Evolutionary conservation across 1,140 invertebrate species (phyloP), one percentile per base, ranked within the genome.

Genomic region (Lucilia cuprina): DNA sequence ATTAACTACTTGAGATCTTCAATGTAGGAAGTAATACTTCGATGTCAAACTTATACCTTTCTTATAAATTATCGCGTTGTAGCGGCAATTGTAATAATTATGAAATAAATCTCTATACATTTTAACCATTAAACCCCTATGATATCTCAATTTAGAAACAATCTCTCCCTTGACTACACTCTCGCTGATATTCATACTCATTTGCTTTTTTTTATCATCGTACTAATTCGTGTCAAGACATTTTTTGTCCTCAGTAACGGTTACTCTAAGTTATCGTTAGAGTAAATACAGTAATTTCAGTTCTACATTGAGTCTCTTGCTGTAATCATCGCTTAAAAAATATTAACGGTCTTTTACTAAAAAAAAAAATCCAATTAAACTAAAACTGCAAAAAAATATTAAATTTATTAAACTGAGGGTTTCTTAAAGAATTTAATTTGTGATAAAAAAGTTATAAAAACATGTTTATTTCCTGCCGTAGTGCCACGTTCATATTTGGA

Each of bases 391-490:
- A 78, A 25, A 35, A 19, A 25, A 34, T 7, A 50, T 60, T 74
- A n/a, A 74, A 25, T 74, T 30, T 5, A 74, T 30, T 2, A 21
- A 7, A 34, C 74, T 34, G 21, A 74, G 19, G 17, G 12, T 74
- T 47, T 74, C 21, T 30, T 47, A 50, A 83, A 41, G 70, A 74
- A 83, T 74, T 21, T 7, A 17, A 49, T 74, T 83, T 75, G 35
- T 83, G 82, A 83, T 83, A 75, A 83, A 49, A 41, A 41, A 41
- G 41, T 41, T 8, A 41, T 41, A 41, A 41, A 41, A 41, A 83
- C 50, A 83, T 75, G 65, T 74, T 83, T 83, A 83, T 49, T 83
- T 83, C 82, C 82, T 41, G 70, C 82, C 70, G 19, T 60, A 41
- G 55, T 70, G 65, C 65, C 65, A 70, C 65, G 82, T 83, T 83